Evolutionary conservation across 2,888 invertebrate species (phyloP).

Genomic region (Drosophila pseudotakahashii): DNA sequence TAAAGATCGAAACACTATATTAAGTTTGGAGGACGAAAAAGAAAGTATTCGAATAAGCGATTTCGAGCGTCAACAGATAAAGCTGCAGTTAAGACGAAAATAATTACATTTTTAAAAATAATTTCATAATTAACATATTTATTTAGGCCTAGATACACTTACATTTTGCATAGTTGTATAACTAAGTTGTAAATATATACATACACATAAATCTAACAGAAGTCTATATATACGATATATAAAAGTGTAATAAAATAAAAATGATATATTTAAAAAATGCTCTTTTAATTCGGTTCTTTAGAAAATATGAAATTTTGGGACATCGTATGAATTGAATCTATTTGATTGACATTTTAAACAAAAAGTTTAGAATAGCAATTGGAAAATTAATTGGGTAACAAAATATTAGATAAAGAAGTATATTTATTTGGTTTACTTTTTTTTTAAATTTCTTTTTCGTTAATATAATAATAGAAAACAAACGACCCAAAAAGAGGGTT

Average conservation of each 20-base stretch:
- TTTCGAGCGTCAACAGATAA: constrained; percentile 5
- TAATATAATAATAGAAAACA: too few species aligned
- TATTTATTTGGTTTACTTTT: too few species aligned
- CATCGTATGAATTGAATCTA: too few species aligned
- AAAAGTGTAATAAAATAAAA: constrained; percentile 73
- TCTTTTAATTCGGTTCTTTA: neutral
- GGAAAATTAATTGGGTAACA: too few species aligned
- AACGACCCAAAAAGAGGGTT: too few species aligned
- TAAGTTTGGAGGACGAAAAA: constrained; percentile 46
- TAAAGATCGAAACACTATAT: constrained; percentile 21
- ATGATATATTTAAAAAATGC: constrained; percentile 73
- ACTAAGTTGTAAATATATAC: constrained; percentile 70
- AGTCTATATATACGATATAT: constrained; percentile 74
- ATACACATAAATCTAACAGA: constrained; percentile 52
- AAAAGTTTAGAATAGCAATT: too few species aligned
- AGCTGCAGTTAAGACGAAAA: constrained; percentile 39
- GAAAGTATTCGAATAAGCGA: neutral
- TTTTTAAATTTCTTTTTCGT: too few species aligned
- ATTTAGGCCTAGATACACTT: constrained; percentile 61
- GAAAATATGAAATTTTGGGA: too few species aligned
- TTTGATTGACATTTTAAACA: too few species aligned
- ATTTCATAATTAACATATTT: constrained; percentile 64
- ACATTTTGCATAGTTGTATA: constrained; percentile 69
- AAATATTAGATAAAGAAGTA: too few species aligned
- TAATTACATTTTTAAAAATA: constrained; percentile 64